phyloP scores from a whole-genome alignment of 92 coral and sea anemone species.

The Ricordea florida region DNA sequence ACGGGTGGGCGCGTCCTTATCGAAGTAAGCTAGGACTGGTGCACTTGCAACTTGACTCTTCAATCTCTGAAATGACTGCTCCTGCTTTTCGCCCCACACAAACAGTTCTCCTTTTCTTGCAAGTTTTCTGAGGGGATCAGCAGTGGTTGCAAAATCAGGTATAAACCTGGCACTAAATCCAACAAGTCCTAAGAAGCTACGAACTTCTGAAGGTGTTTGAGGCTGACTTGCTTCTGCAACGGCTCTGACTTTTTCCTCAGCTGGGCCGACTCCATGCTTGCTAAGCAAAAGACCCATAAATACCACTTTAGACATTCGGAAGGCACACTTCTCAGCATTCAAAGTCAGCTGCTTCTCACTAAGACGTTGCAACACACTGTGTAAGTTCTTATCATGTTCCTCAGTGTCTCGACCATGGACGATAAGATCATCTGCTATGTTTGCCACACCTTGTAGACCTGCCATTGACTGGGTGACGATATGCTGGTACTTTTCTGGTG shows the following conservation, averaged over 20 bases:
- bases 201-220: constrained; percentile 34
- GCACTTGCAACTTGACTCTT: too few relatives aligned
- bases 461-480: constrained; percentile 33
- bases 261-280: constrained; percentile 32
- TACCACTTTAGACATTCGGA: constrained; percentile 25
- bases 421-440: constrained; percentile 40
- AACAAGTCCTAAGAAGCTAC: constrained; percentile 18
- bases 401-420: constrained; percentile 22
- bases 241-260: constrained; percentile 29
- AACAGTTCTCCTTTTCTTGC: too few relatives aligned
- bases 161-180: constrained; percentile 30
- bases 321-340: constrained; percentile 35
- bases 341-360: constrained; percentile 31
- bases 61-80: too few relatives aligned
- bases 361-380: constrained; percentile 2
- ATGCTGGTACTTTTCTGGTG: constrained; percentile 54
- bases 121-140: constrained; percentile 20
- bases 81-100: too few relatives aligned
- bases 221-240: constrained; percentile 23
- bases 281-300: constrained; percentile 42
- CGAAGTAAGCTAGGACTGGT: too few relatives aligned
- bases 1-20: too few relatives aligned
- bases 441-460: constrained; percentile 5
- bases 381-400: constrained; percentile 12
- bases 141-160: constrained; percentile 27